Evolutionary conservation across 2,888 invertebrate species (phyloP).

Genomic region (Phalangium opilio): DNA sequence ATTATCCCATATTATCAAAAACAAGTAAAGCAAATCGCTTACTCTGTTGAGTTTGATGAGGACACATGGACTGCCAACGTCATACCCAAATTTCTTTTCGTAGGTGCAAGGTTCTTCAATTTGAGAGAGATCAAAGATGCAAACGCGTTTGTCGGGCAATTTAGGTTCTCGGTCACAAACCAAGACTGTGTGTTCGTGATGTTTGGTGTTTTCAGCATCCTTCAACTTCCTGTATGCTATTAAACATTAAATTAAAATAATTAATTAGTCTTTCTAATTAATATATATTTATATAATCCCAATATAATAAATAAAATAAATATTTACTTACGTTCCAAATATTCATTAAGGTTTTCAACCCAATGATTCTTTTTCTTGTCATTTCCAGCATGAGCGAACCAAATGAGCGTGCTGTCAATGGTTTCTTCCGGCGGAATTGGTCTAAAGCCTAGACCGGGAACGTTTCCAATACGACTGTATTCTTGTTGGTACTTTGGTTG

Average conservation of each 20-base stretch:
- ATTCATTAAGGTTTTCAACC: conserved; percentile 43
- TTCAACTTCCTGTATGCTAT: not conserved
- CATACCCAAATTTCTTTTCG: conserved; percentile 68
- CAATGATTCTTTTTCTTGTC: conserved; percentile 12
- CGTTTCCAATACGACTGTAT: conserved; percentile 71
- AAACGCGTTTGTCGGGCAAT: conserved; percentile 53
- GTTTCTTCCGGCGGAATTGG: conserved; percentile 87
- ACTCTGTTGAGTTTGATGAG: conserved; percentile 94
- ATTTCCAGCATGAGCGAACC: conserved; percentile 50
- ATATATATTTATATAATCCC: not conserved
- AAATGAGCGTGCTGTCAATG: conserved; percentile 90
- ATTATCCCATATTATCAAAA: not conserved
- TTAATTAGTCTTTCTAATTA: not conserved
- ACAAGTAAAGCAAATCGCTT: conserved; percentile 17
- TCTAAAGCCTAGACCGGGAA: conserved; percentile 93
- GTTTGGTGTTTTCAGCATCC: not conserved
- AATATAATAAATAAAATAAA: too few relatives aligned
- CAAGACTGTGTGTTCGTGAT: not conserved
- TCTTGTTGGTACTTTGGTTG: conserved; percentile 81
- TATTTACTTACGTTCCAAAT: conserved; percentile 62
- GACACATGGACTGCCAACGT: conserved; percentile 73
- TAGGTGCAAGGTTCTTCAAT: conserved; percentile 50
- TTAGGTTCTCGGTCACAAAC: conserved; percentile 47
- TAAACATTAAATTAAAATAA: not conserved
- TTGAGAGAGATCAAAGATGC: conserved; percentile 61